These are phyloP conservation scores for Palloptera scutellata DNA, from an alignment of 2,888 invertebrate genomes.

Conservation along the genomic window DNA sequence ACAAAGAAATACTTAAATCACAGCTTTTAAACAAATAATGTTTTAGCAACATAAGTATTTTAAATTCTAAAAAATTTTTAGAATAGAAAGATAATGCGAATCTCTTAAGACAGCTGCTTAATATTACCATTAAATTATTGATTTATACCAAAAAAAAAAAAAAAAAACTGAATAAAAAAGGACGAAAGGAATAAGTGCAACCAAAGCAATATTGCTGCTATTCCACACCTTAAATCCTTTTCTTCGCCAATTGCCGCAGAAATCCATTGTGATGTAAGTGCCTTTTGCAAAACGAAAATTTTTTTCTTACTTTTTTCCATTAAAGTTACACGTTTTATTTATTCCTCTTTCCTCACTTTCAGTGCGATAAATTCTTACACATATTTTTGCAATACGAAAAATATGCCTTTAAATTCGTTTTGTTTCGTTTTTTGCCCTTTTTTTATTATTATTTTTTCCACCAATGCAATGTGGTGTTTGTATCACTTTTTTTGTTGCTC, in stretches of 20 bases:
- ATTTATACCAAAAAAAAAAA: slow-evolving; percentile 4
- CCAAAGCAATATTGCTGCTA: not conserved
- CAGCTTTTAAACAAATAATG: too few relatives aligned
- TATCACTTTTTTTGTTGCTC: not conserved
- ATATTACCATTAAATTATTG: slow-evolving; percentile 16
- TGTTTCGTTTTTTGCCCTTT: not conserved
- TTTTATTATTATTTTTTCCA: not conserved
- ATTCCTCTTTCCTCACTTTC: too few relatives aligned
- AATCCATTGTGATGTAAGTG: slow-evolving; percentile 21
- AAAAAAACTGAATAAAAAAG: not conserved
- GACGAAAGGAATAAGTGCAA: not conserved
- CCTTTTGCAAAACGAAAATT: too few relatives aligned
- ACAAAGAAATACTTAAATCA: too few relatives aligned
- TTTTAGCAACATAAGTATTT: too few relatives aligned
- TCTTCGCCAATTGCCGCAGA: not conserved
- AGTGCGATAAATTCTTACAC: too few relatives aligned
- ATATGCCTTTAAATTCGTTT: not conserved
- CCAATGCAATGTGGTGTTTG: not conserved
- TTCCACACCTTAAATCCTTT: slow-evolving; percentile 22
- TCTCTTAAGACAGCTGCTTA: too few relatives aligned
- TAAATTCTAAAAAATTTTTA: too few relatives aligned
- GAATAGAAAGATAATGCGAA: too few relatives aligned
- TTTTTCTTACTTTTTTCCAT: too few relatives aligned
- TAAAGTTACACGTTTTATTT: too few relatives aligned
- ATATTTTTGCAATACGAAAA: not conserved